Percentiles rank a stretch among this genome's conserved stretches.
These are phyloP conservation scores for Lydus trimaculatus DNA, from an alignment of 2,888 invertebrate genomes.

Conservation along the genomic window DNA sequence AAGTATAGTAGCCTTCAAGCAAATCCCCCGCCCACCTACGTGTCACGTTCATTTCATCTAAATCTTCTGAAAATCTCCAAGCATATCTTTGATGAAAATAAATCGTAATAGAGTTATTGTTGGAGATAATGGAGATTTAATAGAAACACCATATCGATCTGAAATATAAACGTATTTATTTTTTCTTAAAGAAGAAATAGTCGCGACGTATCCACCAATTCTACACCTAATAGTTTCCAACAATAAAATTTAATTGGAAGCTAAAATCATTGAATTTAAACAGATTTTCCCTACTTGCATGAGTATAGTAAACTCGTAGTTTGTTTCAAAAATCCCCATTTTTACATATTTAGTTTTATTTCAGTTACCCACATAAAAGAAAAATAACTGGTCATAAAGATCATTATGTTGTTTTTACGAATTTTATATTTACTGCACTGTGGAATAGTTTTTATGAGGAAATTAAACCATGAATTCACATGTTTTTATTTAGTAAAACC, in stretches of 20 bases:
- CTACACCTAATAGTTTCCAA: background rate
- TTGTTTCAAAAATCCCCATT: too few relatives aligned
- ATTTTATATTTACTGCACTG: background rate
- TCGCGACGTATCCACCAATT: background rate
- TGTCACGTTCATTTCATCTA: constrained; percentile 8
- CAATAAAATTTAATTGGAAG: too few relatives aligned
- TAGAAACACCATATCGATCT: background rate
- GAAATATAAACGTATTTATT: background rate
- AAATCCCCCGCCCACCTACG: background rate
- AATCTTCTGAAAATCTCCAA: constrained; percentile 1
- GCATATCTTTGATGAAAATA: background rate
- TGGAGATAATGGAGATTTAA: background rate
- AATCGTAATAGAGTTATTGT: background rate
- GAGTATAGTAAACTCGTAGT: too few relatives aligned
- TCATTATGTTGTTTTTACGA: background rate
- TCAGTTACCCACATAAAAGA: background rate
- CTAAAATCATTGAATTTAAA: too few relatives aligned
- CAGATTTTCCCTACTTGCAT: too few relatives aligned
- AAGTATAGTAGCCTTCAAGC: constrained; percentile 6
- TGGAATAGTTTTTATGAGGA: background rate
- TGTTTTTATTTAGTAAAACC: background rate
- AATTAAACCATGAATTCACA: background rate
- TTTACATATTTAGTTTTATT: background rate
- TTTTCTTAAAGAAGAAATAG: background rate
- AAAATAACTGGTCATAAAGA: background rate